These are phyloP conservation scores for Penaeus vannamei DNA, from an alignment of 1,140 invertebrate genomes.

Conservation along the genomic window DNA sequence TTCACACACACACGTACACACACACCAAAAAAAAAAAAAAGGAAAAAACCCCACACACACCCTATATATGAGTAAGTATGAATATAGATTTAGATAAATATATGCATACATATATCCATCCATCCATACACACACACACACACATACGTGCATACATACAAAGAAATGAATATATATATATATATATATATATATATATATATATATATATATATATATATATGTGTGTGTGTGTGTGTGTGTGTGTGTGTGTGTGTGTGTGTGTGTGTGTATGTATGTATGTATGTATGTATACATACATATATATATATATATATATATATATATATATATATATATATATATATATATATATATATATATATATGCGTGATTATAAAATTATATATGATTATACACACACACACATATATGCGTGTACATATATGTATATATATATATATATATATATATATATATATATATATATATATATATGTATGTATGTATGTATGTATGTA, in stretches of 20 bases:
- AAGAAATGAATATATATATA: slow-evolving; percentile 44
- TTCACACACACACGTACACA: not conserved
- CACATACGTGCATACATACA: slow-evolving; percentile 35
- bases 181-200: slow-evolving; percentile 46
- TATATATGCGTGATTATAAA: slow-evolving; percentile 39
- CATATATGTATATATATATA: not conserved
- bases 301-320: not conserved
- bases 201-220: not conserved
- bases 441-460: slow-evolving; percentile 50
- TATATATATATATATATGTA: slow-evolving; percentile 47
- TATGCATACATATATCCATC: not conserved
- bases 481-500: slow-evolving; percentile 48
- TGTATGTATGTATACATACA: slow-evolving; percentile 43
- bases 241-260: slow-evolving; percentile 31
- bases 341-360: slow-evolving; percentile 31
- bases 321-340: not conserved
- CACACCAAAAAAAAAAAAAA: no score
- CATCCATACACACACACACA: not conserved
- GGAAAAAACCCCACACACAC: no score
- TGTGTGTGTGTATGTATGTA: slow-evolving; percentile 40
- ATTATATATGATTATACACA: slow-evolving; percentile 44
- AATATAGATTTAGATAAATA: not conserved
- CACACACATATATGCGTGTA: slow-evolving; percentile 9
- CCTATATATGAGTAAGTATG: not conserved
- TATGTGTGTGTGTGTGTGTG: slow-evolving; percentile 14